Conservation (phyloP, 2,888 invertebrate species). For the Euplexia lucipara region DNA sequence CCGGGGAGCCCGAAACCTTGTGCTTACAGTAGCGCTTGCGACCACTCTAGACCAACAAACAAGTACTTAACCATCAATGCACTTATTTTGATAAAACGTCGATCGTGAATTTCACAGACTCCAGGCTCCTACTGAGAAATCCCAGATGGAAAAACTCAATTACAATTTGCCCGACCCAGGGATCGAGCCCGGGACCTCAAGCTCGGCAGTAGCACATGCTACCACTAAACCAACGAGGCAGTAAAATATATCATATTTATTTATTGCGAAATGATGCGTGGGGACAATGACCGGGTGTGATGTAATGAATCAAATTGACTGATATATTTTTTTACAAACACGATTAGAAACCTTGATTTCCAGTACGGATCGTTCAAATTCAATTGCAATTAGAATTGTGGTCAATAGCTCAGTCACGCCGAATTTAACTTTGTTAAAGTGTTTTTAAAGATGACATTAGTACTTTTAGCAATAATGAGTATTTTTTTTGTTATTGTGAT, state of each 20-base stretch:
- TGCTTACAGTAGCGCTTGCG: no score
- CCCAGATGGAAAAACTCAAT: no score
- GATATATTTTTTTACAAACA: conserved; percentile 10
- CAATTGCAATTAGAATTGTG: conserved; percentile 6
- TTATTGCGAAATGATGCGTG: conserved; percentile 19
- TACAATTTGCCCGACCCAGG: no score
- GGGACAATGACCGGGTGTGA: conserved; percentile 28
- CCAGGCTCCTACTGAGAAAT: no score
- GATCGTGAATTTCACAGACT: no score
- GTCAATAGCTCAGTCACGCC: neutral
- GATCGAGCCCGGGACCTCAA: no score
- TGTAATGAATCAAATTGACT: conserved; percentile 33
- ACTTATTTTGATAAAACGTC: no score
- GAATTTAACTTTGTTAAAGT: conserved; percentile 5
- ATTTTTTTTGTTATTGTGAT: neutral
- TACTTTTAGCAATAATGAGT: neutral
- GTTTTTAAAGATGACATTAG: conserved; percentile 15
- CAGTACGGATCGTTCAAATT: neutral
- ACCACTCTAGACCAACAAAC: no score
- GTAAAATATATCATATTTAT: neutral
- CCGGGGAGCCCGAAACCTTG: no score
- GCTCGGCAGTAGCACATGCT: no score
- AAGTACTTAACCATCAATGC: no score
- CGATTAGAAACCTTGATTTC: conserved; percentile 5
- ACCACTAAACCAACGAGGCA: no score